Evolutionary conservation across 2,797 vertebrate species (phyloP).

Genomic region (Hozukius guyotensis): DNA sequence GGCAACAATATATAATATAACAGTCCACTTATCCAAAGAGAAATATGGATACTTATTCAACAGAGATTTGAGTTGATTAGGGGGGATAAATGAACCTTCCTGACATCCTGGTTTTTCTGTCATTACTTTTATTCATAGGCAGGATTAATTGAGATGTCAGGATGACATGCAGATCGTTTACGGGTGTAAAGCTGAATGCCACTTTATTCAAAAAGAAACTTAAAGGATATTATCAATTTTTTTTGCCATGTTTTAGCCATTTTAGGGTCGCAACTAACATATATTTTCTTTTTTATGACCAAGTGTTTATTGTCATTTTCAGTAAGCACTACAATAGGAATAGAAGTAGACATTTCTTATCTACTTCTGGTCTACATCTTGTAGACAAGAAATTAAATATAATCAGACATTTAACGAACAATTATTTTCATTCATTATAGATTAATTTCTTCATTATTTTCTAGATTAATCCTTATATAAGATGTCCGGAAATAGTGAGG

Average conservation of each 20-base stretch:
- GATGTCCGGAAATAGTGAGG: accelerated
- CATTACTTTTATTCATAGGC: not conserved
- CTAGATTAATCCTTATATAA: not conserved
- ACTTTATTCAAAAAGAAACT: not conserved
- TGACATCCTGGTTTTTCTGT: not conserved
- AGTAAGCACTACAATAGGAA: no score
- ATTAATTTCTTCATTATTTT: not conserved
- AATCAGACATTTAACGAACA: not conserved
- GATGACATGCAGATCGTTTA: not conserved
- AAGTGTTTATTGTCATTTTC: no score
- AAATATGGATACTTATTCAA: not conserved
- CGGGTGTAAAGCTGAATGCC: not conserved
- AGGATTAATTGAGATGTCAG: not conserved
- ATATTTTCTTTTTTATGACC: no score
- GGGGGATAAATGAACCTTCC: not conserved
- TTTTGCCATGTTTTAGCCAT: not conserved
- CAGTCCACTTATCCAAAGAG: not conserved
- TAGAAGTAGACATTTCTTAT: no score
- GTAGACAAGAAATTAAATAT: no score
- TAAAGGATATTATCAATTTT: not conserved
- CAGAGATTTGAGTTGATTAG: not conserved
- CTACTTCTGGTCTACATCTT: no score
- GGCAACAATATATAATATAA: not conserved
- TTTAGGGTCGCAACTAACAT: not conserved
- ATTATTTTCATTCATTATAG: not conserved